Evolutionary conservation across 2,797 vertebrate species (phyloP).

Genomic region (Eupleurogrammus muticus): DNA sequence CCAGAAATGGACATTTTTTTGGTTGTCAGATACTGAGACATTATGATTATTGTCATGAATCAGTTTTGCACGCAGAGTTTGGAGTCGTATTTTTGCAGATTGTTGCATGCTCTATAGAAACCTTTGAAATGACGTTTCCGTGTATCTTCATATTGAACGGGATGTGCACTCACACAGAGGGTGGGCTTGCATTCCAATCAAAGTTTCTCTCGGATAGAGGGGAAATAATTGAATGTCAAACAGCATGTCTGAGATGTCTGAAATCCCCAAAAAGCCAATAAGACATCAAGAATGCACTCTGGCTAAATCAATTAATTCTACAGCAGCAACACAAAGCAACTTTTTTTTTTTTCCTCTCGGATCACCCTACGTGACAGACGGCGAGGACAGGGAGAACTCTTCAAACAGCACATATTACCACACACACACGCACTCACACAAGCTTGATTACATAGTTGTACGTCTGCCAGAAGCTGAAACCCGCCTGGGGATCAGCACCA

Average conservation of each 20-base stretch:
- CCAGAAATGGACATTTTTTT: too few species aligned
- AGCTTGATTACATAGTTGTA: background rate
- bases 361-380: slow-evolving; percentile 5
- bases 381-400: background rate
- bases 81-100: too few species aligned
- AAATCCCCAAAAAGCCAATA: slow-evolving; percentile 42
- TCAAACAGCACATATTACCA: slow-evolving; percentile 3
- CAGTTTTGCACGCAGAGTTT: too few species aligned
- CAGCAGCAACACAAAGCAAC: slow-evolving; percentile 23
- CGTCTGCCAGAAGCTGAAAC: background rate
- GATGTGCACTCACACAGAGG: background rate
- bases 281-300: slow-evolving; percentile 43
- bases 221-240: slow-evolving; percentile 66
- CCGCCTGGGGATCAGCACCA: slow-evolving; percentile 70
- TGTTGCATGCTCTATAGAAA: too few species aligned
- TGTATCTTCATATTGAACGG: too few species aligned
- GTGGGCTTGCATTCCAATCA: slow-evolving; percentile 26
- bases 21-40: too few species aligned
- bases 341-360: slow-evolving; percentile 23
- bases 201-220: slow-evolving; percentile 51
- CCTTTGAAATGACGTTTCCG: too few species aligned
- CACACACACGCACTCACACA: background rate
- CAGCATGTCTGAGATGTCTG: slow-evolving; percentile 31
- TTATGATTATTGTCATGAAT: too few species aligned
- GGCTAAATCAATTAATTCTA: slow-evolving; percentile 47